Base-by-base conservation (phyloP, 2,797 vertebrate species). In the Lepilemur ruficaudatus region DNA sequence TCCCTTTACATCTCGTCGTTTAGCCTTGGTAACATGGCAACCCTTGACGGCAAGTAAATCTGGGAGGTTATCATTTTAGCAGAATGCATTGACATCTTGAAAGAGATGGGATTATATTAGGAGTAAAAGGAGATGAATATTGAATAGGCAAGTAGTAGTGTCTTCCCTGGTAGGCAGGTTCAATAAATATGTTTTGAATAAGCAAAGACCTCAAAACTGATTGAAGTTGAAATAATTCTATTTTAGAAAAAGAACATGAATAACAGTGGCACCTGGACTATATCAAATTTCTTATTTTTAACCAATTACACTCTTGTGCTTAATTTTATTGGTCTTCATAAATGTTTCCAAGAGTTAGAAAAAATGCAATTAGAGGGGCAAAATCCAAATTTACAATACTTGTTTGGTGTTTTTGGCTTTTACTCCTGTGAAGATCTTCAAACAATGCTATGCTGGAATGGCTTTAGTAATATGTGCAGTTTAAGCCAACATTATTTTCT, bases 401-500 rank as follows among this genome's bases (percentile, higher is more conserved):
- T 28, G 6, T 65, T 85, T 30, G 8, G 48, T 52, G 23, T 61
- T 65, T 89, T 84, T 41, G 30, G 57, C 50, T 87, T 96, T 92
- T 92, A 73, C 15, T 75, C 20, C 50, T 78, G n/a, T 67, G 46
- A 81, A 80, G 38, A 84, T 91, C 94, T 91, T 81, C 87, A 92
- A 87, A 87, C 46, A 76, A 50, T 10, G 7, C 30, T 63, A 43
- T n/a, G 13, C 50, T 78, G 13, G 22, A 95, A 88, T 43, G 28
- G 43, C 28, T 94, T 94, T 90, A 73, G 70, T 52, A 92, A 90
- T 75, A 76, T 8, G 52, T 83, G 65, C 78, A 70, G 81, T 93
- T 93, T 91, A 96, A 79, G 14, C 52, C 52, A 82, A 43, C 13
- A 61, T 82, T 83, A 69, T 95, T 94, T 95, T 95, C 90, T 95